Base-by-base conservation (phyloP, 1,140 invertebrate species). In the Pseudomyrmex sp. region DNA sequence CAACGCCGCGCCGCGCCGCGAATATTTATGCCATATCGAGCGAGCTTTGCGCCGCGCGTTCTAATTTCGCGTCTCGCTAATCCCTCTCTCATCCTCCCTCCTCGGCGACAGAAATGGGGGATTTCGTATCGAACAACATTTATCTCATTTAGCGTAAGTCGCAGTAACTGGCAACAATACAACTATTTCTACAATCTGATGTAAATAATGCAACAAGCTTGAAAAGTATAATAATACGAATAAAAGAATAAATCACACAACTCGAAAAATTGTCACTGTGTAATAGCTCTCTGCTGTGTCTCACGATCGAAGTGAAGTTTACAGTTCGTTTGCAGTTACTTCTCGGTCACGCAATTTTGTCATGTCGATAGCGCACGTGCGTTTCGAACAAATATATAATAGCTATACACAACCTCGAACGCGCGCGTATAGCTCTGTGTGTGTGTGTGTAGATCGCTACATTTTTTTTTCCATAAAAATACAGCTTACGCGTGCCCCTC, bases 391-490 rank as follows among this genome's bases (percentile, higher is more conserved):
- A 26, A 66, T 44, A 79, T 59, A 70, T 79, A 79, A 69, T 79
- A 79, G 18, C 65, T 52, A 48, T 79, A 26, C 26, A n/a, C 50
- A 61, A 79, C 20, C 48, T 52, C 59, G 15, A 18, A 52, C 61
- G 35, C 35, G 5, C 35, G 35, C 35, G 5, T 35, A 35, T 35
- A 35, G 0, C 26, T 35, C 26, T 35, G 3, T n/a, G 20, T 44
- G 72, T 58, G 58, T 44, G 72, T 58, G 58, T 56, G 52, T 18
- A 59, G 44, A n/a, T 56, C 65, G 65, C 65, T 70, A 79, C 65
- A 70, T 70, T 79, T 79, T 68, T 68, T 66, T 69, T 79, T 70
- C 54, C 54, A 35, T 79, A 79, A 79, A 79, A 70, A 70, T 79
- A 79, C 65, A 58, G 54, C 74, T 73, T 63, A 54, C 59, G 79